Evolutionary conservation across 2,797 vertebrate species (phyloP), one percentile per base, ranked within the genome.

Genomic region (Morus bassanus): DNA sequence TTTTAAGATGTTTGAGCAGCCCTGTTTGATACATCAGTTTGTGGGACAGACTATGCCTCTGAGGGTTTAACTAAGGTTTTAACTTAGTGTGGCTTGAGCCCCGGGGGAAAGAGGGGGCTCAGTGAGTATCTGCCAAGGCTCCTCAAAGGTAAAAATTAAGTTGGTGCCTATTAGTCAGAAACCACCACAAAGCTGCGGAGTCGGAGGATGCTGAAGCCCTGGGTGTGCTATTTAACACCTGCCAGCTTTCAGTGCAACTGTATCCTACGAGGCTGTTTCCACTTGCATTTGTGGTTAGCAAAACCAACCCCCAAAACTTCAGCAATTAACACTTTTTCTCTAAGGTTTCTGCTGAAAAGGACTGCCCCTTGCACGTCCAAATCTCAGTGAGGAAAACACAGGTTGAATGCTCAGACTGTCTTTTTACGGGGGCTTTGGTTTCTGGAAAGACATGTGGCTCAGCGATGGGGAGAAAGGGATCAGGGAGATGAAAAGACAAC

Each of bases 151-250:
- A 92, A 81, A 67, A 91, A 60, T 19, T 60, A 69, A 96, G 88
- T 22, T 63, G 84, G 85, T 17, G 41, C 75, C 85, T 83, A 92
- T 95, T 95, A 97, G 90, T 96, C 89, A 95, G 91, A 97, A 96
- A 96, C 96, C 96, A 96, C 96, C 95, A 95, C 93, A 95, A 96
- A 96, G 96, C 83, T 9, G 17, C 12, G 1, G 75, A 92, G 89
- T 81, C 1, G 1, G 56, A 77, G 93, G 96, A 85, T 77, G 94
- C 90, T 33, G 77, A 41, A 95, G 76, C 93, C 65, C 83, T 30
- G 86, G n/a, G 37, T 68, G 84, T 85, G 80, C 91, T 96, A 64
- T 91, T 91, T 89, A 85, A 96, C 96, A 97, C 95, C 96, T 97
- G 96, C 86, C 94, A 94, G 93, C 80, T 88, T 48, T 50, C 86